Conservation (phyloP, 1,140 invertebrate species). For the Bombus superbus region DNA sequence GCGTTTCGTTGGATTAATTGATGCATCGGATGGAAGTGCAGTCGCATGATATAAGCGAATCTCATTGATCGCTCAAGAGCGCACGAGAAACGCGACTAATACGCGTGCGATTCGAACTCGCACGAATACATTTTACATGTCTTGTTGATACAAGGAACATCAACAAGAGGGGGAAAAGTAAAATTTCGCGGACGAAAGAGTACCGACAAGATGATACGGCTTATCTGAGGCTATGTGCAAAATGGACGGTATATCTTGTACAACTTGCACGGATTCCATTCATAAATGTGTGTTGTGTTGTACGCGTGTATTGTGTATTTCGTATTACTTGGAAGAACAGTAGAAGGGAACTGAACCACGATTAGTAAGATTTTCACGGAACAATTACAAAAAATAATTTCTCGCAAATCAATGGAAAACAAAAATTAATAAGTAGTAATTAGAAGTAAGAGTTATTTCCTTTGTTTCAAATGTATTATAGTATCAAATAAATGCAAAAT, state of each 20-base stretch:
- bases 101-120: neutral
- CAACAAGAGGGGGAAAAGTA: neutral
- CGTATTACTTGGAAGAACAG: neutral
- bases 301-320: neutral
- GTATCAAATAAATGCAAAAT: neutral
- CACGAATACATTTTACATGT: neutral
- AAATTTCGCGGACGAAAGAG: constrained; percentile 5
- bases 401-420: neutral
- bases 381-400: neutral
- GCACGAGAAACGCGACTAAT: neutral
- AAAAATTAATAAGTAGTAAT: neutral
- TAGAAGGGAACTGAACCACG: neutral
- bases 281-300: no score
- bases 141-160: neutral
- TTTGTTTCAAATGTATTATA: neutral
- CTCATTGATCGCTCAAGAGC: neutral
- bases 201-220: neutral
- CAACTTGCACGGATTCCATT: neutral
- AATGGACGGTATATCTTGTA: neutral
- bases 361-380: constrained; percentile 1
- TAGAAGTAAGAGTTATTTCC: neutral
- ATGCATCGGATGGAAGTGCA: neutral
- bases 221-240: neutral
- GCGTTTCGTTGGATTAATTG: constrained; percentile 16
- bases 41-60: constrained; percentile 2